Evolutionary conservation across 2,113 vertebrate species (phyloP).

Genomic region (Bombycilla garrulus): DNA sequence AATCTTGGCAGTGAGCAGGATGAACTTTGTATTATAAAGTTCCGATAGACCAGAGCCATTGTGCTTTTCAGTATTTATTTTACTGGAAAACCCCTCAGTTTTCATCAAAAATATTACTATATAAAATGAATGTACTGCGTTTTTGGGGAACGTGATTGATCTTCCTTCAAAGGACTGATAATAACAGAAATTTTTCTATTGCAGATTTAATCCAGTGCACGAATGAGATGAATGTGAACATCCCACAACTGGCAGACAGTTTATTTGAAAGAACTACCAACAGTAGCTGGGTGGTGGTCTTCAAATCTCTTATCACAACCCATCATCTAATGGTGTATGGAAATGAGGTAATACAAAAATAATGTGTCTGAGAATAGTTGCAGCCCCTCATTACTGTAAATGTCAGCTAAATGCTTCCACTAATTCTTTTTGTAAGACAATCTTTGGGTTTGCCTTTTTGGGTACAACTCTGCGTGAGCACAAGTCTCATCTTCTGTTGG

Average conservation of each 20-base stretch:
- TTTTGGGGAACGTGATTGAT: background rate
- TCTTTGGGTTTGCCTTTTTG: background rate
- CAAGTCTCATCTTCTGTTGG: background rate
- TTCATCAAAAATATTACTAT: background rate
- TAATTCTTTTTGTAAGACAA: background rate
- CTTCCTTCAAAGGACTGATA: background rate
- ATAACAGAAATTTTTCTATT: constrained; percentile 13
- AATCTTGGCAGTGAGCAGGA: background rate
- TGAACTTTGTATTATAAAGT: background rate
- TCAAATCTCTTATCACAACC: constrained; percentile 97
- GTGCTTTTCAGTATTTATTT: background rate
- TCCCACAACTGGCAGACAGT: constrained; percentile 96
- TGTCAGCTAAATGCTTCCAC: background rate
- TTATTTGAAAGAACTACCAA: constrained; percentile 96
- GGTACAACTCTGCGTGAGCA: background rate
- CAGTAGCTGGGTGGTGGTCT: constrained; percentile 99
- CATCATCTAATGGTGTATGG: constrained; percentile 98
- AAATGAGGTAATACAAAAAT: constrained; percentile 86
- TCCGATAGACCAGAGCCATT: background rate
- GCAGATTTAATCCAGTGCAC: constrained; percentile 96
- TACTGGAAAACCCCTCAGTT: background rate
- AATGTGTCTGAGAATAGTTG: background rate
- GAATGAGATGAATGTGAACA: constrained; percentile 96
- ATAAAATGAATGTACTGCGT: background rate
- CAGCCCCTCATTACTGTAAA: background rate